A percentile compares a stretch with the other conserved stretches of the same genome.
These are phyloP conservation scores for Julus scandinavius DNA, from an alignment of 2,888 invertebrate genomes.

Conservation along the genomic window DNA sequence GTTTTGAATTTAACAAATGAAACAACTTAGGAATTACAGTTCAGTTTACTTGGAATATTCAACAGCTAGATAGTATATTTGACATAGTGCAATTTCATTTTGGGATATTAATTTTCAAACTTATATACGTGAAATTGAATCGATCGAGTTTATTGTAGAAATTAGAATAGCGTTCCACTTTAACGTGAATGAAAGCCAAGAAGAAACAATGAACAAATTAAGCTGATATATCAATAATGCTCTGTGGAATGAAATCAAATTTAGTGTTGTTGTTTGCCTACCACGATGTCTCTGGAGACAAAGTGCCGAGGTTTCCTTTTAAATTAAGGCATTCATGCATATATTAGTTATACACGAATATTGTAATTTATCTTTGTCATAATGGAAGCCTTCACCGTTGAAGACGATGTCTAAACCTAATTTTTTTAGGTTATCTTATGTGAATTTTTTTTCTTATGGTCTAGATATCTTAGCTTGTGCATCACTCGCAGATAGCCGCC, in stretches of 20 bases:
- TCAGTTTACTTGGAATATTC: too few relatives aligned
- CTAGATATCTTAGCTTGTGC: background rate
- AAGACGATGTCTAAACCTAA: background rate
- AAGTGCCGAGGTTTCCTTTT: background rate
- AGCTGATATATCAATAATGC: conserved; percentile 42
- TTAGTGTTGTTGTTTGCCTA: background rate
- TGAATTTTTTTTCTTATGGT: background rate
- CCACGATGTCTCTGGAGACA: conserved; percentile 11
- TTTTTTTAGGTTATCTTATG: conserved; percentile 7
- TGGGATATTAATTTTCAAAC: too few relatives aligned
- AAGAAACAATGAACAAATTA: background rate
- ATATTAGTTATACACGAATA: background rate
- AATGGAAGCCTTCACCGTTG: conserved; percentile 9
- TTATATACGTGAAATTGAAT: too few relatives aligned
- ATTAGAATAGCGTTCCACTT: background rate
- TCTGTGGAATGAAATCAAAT: background rate
- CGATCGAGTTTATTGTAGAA: too few relatives aligned
- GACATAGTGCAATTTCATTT: too few relatives aligned
- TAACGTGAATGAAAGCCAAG: background rate
- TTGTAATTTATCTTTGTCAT: conserved; percentile 34
- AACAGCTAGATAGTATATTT: too few relatives aligned
- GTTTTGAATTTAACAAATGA: too few relatives aligned
- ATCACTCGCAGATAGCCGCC: background rate
- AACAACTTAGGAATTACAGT: too few relatives aligned
- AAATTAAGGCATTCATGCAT: conserved; percentile 35